phyloP scores from a whole-genome alignment of 2,888 invertebrate species.

The Ochropacha duplaris region DNA sequence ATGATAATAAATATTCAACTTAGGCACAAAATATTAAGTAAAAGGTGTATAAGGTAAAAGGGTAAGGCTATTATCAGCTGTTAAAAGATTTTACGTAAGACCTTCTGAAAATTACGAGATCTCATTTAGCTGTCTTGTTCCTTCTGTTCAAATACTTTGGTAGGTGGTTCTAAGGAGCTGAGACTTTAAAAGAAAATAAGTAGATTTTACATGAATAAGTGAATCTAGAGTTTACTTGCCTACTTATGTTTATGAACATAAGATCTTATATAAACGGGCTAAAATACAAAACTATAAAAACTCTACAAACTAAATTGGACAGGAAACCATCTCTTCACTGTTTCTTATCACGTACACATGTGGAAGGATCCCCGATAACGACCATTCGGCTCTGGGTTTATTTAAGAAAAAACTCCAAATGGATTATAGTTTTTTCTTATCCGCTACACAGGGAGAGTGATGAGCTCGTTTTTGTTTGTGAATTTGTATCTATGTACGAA shows the following conservation, averaged over 20 bases:
- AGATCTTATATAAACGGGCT: constrained; percentile 24
- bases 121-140: background rate
- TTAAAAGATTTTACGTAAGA: background rate
- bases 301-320: constrained; percentile 50
- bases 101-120: background rate
- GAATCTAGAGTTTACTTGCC: constrained; percentile 23
- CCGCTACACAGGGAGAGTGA: background rate
- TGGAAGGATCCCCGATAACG: constrained; percentile 41
- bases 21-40: constrained; percentile 2
- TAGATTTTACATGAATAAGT: background rate
- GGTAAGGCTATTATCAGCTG: constrained; percentile 4
- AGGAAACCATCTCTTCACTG: constrained; percentile 44
- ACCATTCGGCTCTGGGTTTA: constrained; percentile 38
- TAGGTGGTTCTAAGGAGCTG: background rate
- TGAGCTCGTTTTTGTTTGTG: background rate
- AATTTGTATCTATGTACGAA: background rate
- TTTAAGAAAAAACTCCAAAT: constrained; percentile 32
- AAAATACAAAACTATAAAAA: constrained; percentile 40
- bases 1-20: background rate
- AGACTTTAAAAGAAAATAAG: background rate
- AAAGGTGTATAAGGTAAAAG: background rate
- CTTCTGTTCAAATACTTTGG: background rate
- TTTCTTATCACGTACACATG: constrained; percentile 53
- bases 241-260: constrained; percentile 24
- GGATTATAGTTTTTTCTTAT: constrained; percentile 20